Conservation (phyloP, 2,888 invertebrate species). For the Peribatodes rhomboidaria region DNA sequence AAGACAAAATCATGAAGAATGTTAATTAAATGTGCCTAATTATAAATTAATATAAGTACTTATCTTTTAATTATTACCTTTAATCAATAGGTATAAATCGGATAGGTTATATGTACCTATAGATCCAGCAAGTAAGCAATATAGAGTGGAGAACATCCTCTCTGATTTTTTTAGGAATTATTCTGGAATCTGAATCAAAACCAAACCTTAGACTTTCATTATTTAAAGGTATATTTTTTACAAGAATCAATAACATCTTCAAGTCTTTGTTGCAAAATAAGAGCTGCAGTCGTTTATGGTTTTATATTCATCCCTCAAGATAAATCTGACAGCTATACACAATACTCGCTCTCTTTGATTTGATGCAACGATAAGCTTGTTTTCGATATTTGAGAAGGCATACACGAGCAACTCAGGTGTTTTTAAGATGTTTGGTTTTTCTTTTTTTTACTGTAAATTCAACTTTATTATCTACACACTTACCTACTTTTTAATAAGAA, state of each 20-base stretch:
- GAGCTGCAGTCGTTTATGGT: neutral
- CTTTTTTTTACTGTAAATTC: neutral
- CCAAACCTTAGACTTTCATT: too few species aligned
- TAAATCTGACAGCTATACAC: neutral
- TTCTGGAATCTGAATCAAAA: too few species aligned
- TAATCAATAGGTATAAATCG: too few species aligned
- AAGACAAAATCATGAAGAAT: too few species aligned
- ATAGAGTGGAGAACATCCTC: too few species aligned
- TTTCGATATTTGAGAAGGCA: neutral
- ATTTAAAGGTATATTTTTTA: neutral
- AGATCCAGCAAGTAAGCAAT: too few species aligned
- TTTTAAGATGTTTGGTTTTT: neutral
- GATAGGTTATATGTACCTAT: too few species aligned
- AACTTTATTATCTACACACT: too few species aligned
- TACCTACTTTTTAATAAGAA: neutral
- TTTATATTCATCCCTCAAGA: slow-evolving; percentile 7
- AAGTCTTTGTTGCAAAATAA: slow-evolving; percentile 33
- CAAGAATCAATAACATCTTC: neutral
- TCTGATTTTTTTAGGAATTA: too few species aligned
- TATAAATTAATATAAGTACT: too few species aligned
- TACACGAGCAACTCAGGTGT: neutral
- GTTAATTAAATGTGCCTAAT: too few species aligned
- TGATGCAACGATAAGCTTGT: neutral
- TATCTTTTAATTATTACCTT: too few species aligned
- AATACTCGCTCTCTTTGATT: neutral